Percentiles rank a stretch among this genome's conserved stretches.
Evolutionary conservation across 2,888 invertebrate species (phyloP).

Genomic region (Antitype chi): DNA sequence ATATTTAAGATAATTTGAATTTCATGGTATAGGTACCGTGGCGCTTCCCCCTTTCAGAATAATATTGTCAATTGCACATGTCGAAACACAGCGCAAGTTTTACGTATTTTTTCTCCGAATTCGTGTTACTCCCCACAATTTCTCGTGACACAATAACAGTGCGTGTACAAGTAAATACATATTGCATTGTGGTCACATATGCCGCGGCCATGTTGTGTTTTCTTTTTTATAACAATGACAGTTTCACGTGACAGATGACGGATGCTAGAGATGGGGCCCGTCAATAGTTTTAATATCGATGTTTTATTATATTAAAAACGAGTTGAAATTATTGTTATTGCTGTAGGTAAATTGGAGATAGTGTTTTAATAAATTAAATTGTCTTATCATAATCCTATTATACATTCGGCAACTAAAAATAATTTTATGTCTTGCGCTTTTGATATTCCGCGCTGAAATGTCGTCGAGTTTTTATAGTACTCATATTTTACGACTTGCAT

Average conservation of each 20-base stretch:
- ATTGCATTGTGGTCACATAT: slow-evolving; percentile 68
- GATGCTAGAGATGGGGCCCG: slow-evolving; percentile 37
- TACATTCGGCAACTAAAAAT: slow-evolving; percentile 26
- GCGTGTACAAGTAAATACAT: slow-evolving; percentile 63
- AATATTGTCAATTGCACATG: slow-evolving; percentile 14
- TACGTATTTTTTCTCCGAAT: slow-evolving; percentile 31
- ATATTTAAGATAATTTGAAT: no score
- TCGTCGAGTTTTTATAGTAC: slow-evolving; percentile 31
- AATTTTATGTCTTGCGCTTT: slow-evolving; percentile 36
- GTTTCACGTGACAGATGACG: slow-evolving; percentile 65
- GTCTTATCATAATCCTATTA: slow-evolving; percentile 15
- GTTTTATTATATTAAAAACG: slow-evolving; percentile 6
- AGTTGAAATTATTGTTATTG: neutral
- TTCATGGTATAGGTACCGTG: no score
- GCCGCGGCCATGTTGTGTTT: slow-evolving; percentile 63
- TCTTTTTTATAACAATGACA: slow-evolving; percentile 63
- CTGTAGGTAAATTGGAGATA: slow-evolving; percentile 7
- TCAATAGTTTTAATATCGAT: slow-evolving; percentile 47
- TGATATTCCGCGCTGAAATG: slow-evolving; percentile 52
- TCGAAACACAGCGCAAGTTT: slow-evolving; percentile 4
- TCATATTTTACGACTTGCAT: slow-evolving; percentile 39
- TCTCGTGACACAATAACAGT: slow-evolving; percentile 31
- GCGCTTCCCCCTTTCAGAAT: no score
- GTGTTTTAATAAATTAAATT: slow-evolving; percentile 23
- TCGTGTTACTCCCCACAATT: slow-evolving; percentile 42